Conservation (phyloP, 2,113 vertebrate genomes). For the Struthio camelus region DNA sequence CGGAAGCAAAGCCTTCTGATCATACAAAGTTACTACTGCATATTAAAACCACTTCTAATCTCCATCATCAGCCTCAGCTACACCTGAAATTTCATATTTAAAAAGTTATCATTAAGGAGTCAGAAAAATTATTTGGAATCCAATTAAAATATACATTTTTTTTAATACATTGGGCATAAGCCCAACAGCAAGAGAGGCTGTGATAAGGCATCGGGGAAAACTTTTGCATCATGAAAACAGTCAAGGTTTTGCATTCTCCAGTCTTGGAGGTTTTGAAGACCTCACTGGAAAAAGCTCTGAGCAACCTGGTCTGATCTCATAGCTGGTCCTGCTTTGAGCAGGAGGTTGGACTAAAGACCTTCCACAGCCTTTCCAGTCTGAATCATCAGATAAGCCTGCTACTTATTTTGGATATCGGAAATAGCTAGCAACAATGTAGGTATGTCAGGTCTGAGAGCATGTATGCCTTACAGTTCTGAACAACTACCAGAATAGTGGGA, state of each 20-base stretch:
- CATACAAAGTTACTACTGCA: neutral
- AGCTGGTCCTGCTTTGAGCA: neutral
- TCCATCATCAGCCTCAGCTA: neutral
- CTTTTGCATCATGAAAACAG: neutral
- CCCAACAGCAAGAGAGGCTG: neutral
- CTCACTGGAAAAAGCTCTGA: neutral
- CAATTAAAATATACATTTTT: constrained; percentile 6
- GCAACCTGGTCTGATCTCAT: neutral
- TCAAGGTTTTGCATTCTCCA: neutral
- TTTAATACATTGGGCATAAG: neutral
- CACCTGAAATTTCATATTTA: neutral
- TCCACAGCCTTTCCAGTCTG: neutral
- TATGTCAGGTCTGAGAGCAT: neutral
- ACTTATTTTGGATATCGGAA: neutral
- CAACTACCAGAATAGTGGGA: neutral
- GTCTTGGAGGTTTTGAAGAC: neutral
- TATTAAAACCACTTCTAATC: neutral
- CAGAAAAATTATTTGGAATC: neutral
- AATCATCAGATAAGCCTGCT: neutral
- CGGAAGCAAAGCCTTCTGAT: neutral
- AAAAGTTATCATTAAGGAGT: neutral
- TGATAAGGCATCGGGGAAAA: neutral
- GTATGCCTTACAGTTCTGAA: neutral
- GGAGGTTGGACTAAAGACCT: neutral
- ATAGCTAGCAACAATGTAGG: neutral